Base-by-base conservation (phyloP, 2,113 vertebrate genomes). In the Xenopus borealis region DNA sequence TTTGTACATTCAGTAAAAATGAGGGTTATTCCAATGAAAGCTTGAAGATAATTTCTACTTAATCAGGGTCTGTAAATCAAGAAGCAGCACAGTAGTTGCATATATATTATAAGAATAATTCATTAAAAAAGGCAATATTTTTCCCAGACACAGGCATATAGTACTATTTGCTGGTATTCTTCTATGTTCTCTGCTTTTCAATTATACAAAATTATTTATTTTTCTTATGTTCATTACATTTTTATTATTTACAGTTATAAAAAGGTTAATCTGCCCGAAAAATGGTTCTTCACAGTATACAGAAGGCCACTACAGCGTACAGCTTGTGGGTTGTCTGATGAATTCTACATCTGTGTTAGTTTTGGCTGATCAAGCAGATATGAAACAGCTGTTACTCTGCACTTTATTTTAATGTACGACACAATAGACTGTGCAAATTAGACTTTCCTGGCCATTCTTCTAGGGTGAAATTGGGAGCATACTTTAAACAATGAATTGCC, bases 311-410 rank as follows among this genome's bases (percentile, higher is more conserved):
- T 12, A 17, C 33, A 75, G 18, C 62, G 80, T 81, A 83, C 40
- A 53, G 73, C 67, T 85, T 80, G 66, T 69, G 40, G 18, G 73
- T 83, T 45, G 70, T 0, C 66, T 85, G 83, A 83, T 87, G 81
- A 83, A 80, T 84, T 85, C 79, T 69, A 78, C 88, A 85, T 88
- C 86, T 91, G 88, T 84, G 83, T 89, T 89, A 88, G 85, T 82
- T 85, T 89, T 90, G 87, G 86, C 86, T 82, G 76, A 85, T 85
- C 86, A 81, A 66, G 76, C 68, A 83, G 85, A 83, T 88, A 86
- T 82, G 79, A 84, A 89, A 72, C 89, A 89, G 88, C 89, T 91
- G 88, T 83, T 85, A 86, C 84, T 83, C 67, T 0, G 82, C 67
- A 0, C 82, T 52, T 59, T 14, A 50, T 58, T 67, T 59, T 57